Conservation (phyloP, 35 echinoderm and acorn worm genomes). For the Ophiothrix spiculata region DNA sequence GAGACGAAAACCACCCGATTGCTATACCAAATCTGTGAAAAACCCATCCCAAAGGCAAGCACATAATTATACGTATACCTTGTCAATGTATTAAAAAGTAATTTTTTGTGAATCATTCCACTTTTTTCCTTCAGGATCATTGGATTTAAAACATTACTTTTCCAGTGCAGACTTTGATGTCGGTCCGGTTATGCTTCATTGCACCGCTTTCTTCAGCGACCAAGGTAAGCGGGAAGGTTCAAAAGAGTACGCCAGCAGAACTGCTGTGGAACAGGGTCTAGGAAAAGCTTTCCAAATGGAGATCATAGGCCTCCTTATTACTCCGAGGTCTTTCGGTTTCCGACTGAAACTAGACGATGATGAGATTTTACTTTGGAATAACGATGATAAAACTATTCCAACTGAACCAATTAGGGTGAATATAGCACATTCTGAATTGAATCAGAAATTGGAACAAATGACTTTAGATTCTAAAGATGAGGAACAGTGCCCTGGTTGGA, state of each 20-base stretch:
- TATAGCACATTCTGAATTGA: not conserved
- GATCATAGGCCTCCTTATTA: conserved; percentile 75
- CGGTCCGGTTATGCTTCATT: conserved; percentile 67
- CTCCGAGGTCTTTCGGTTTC: conserved; percentile 69
- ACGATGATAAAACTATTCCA: not conserved
- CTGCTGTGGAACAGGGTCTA: not conserved
- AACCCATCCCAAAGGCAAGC: too few relatives aligned
- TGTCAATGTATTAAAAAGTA: too few relatives aligned
- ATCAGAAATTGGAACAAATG: not conserved
- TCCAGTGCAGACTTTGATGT: conserved; percentile 24
- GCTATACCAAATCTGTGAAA: too few relatives aligned
- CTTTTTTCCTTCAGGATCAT: not conserved
- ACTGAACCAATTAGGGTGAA: not conserved
- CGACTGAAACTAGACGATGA: conserved; percentile 62
- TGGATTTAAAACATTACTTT: conserved; percentile 61
- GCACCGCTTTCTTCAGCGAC: conserved; percentile 66
- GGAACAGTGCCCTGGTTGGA: conserved; percentile 11
- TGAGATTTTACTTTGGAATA: conserved; percentile 50
- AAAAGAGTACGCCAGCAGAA: conserved; percentile 18
- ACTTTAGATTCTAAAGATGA: not conserved
- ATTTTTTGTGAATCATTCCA: too few relatives aligned
- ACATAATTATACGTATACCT: too few relatives aligned
- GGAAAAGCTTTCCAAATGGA: conserved; percentile 39
- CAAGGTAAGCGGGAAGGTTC: not conserved
- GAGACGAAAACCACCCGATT: too few relatives aligned